These are phyloP conservation scores for Hoplias malabaricus DNA, from an alignment of 2,113 vertebrate genomes.

Conservation along the genomic window DNA sequence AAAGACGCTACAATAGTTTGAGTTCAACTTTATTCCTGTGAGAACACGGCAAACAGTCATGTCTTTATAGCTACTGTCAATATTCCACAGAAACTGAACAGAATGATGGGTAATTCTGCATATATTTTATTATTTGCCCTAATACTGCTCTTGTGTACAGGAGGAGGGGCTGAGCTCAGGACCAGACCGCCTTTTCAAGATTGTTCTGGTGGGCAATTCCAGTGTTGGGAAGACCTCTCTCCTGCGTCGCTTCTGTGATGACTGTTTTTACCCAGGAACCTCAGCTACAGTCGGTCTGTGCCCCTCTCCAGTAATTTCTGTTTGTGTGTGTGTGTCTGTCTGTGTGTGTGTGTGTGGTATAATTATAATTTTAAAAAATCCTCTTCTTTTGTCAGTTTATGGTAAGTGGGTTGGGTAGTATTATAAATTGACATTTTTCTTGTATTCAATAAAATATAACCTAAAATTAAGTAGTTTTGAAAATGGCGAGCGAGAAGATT, in stretches of 20 bases:
- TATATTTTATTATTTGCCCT: neutral
- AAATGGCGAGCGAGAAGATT: too few relatives aligned
- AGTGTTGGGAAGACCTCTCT: conserved; percentile 92
- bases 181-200: conserved; percentile 88
- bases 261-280: conserved; percentile 76
- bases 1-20: neutral
- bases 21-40: neutral
- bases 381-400: too few relatives aligned
- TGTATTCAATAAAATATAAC: too few relatives aligned
- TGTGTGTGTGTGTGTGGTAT: too few relatives aligned
- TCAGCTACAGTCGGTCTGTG: conserved; percentile 84
- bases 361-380: too few relatives aligned
- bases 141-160: conserved; percentile 60
- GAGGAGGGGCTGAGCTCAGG: conserved; percentile 63
- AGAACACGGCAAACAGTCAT: neutral
- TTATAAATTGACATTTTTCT: too few relatives aligned
- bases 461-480: too few relatives aligned
- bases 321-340: too few relatives aligned
- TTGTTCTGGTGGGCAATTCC: conserved; percentile 87
- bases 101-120: neutral
- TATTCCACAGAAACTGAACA: too few relatives aligned
- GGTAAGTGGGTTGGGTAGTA: too few relatives aligned
- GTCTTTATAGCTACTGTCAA: too few relatives aligned
- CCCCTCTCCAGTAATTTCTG: neutral
- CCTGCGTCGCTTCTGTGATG: conserved; percentile 82